Percentiles rank a stretch among this genome's conserved stretches.
phyloP scores from a whole-genome alignment of 1,140 invertebrate species.

The Lordiphosa collinella region DNA sequence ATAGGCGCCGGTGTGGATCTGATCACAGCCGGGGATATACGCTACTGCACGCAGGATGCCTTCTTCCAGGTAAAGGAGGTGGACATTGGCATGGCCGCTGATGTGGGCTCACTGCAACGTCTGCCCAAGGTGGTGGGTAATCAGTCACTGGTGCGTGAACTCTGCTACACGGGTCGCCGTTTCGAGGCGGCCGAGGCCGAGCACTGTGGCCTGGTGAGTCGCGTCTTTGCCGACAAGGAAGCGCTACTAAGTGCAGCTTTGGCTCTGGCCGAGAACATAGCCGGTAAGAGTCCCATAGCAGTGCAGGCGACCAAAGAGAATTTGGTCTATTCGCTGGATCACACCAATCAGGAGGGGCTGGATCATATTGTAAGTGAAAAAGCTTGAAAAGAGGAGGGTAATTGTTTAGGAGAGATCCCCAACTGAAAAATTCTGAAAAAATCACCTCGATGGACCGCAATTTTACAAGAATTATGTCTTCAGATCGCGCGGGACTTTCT shows the following conservation, averaged over 20 bases:
- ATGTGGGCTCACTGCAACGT: slow-evolving; percentile 96
- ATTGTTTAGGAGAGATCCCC: no score
- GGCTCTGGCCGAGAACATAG: slow-evolving; percentile 88
- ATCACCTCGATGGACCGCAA: no score
- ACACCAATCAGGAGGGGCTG: slow-evolving; percentile 90
- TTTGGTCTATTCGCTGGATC: slow-evolving; percentile 92
- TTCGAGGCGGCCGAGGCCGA: slow-evolving; percentile 90
- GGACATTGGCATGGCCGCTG: slow-evolving; percentile 93
- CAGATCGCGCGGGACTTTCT: no score
- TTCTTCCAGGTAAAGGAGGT: slow-evolving; percentile 96
- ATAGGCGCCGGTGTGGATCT: slow-evolving; percentile 95
- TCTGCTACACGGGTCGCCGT: slow-evolving; percentile 92
- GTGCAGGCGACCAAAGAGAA: slow-evolving; percentile 93
- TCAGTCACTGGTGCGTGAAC: slow-evolving; percentile 91
- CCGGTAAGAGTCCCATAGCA: slow-evolving; percentile 95
- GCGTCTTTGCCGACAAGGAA: slow-evolving; percentile 78
- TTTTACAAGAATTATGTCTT: no score
- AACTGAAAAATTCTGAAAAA: no score
- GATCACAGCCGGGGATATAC: slow-evolving; percentile 92
- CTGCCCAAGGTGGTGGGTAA: slow-evolving; percentile 96
- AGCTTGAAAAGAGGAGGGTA: no score
- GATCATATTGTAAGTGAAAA: slow-evolving; percentile 89
- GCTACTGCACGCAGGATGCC: slow-evolving; percentile 94
- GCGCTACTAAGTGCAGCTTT: slow-evolving; percentile 85
- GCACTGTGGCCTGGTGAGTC: slow-evolving; percentile 87